Conservation (phyloP, 2,888 invertebrate genomes). For the Agriopis aurantiaria region DNA sequence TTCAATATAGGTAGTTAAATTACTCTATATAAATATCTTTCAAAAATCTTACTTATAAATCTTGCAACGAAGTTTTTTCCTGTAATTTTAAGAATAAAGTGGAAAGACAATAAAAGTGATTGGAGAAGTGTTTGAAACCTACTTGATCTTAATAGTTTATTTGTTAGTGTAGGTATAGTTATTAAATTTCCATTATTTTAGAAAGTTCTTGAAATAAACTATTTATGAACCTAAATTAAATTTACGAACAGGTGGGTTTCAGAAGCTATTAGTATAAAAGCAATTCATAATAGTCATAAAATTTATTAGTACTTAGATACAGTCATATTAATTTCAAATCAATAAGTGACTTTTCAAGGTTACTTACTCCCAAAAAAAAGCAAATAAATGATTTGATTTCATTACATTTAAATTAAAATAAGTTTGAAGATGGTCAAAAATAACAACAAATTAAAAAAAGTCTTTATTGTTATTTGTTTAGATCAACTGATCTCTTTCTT, state of each 20-base stretch:
- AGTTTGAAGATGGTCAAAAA: background rate
- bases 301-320: too few relatives aligned
- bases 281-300: background rate
- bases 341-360: too few relatives aligned
- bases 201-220: too few relatives aligned
- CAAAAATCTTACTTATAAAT: slow-evolving; percentile 30
- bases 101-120: slow-evolving; percentile 42
- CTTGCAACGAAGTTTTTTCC: slow-evolving; percentile 40
- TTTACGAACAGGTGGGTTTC: background rate
- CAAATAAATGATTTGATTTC: too few relatives aligned
- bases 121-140: slow-evolving; percentile 6
- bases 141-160: slow-evolving; percentile 3
- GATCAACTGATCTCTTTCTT: background rate
- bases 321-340: too few relatives aligned
- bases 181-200: background rate
- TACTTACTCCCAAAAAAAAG: too few relatives aligned
- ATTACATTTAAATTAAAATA: background rate
- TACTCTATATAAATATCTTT: slow-evolving; percentile 13
- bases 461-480: background rate
- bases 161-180: background rate
- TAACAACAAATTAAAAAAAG: background rate
- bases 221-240: background rate
- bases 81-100: slow-evolving; percentile 29
- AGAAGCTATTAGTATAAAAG: background rate
- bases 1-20: slow-evolving; percentile 9